phyloP scores from a whole-genome alignment of 2,888 invertebrate species.

The Drosophila pseudotakahashii region DNA sequence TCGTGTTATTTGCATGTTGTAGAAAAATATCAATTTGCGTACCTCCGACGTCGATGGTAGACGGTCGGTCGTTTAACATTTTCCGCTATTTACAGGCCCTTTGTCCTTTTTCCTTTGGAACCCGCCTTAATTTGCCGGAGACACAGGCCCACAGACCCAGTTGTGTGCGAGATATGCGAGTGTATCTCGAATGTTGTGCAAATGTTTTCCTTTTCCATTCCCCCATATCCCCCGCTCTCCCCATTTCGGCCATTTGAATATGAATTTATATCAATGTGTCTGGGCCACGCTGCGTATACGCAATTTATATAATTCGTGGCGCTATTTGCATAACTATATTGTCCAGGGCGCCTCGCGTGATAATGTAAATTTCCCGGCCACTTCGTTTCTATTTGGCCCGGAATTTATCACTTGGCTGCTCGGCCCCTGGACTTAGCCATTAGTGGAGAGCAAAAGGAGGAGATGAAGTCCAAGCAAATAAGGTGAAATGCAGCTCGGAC shows the following conservation, averaged over 20 bases:
- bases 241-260: conserved; percentile 60
- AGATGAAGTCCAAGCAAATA: conserved; percentile 40
- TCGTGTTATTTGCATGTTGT: conserved; percentile 77
- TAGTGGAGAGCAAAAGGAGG: neutral
- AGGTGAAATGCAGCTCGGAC: conserved; percentile 54
- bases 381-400: conserved; percentile 37
- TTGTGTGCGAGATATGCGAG: conserved; percentile 33
- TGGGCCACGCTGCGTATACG: conserved; percentile 72
- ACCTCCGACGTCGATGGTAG: conserved; percentile 63
- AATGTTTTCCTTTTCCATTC: conserved; percentile 50
- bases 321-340: conserved; percentile 72
- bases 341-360: conserved; percentile 42
- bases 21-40: conserved; percentile 78
- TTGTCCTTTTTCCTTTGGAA: conserved; percentile 62
- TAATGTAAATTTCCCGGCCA: conserved; percentile 45
- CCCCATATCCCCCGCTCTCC: neutral
- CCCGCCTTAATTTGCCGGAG: conserved; percentile 64
- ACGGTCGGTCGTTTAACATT: conserved; percentile 70
- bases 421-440: conserved; percentile 14
- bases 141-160: conserved; percentile 28
- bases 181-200: conserved; percentile 74
- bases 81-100: conserved; percentile 77
- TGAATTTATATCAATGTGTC: conserved; percentile 71
- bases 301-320: conserved; percentile 76
- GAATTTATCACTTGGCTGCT: conserved; percentile 32